Evolutionary conservation across 2,888 invertebrate species (phyloP).

Genomic region (Elgonia sp.): DNA sequence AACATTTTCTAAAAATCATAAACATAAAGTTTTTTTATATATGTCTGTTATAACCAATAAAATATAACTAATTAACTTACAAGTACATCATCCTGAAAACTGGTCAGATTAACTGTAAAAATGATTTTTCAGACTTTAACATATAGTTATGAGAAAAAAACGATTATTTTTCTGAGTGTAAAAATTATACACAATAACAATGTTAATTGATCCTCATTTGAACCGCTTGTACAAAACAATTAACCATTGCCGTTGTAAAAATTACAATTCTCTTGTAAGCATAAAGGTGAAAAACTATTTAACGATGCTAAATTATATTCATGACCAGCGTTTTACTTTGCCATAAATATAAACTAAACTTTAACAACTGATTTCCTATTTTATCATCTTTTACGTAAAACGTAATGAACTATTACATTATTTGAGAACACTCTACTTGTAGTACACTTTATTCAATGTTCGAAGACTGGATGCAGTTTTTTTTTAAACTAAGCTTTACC

Average conservation of each 20-base stretch:
- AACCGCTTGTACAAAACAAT: constrained; percentile 3
- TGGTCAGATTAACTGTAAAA: too few species aligned
- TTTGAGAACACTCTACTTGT: neutral
- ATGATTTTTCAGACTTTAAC: too few species aligned
- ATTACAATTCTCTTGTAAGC: constrained; percentile 13
- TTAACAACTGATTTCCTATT: constrained; percentile 39
- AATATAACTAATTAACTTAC: too few species aligned
- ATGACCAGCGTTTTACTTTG: constrained; percentile 31
- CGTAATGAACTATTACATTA: constrained; percentile 39
- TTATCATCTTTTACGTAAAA: constrained; percentile 42
- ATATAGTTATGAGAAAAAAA: too few species aligned
- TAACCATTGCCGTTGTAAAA: neutral
- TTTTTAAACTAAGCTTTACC: neutral
- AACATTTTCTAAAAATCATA: too few species aligned
- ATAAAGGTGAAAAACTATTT: constrained; percentile 17
- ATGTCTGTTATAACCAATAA: too few species aligned
- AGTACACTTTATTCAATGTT: constrained; percentile 12
- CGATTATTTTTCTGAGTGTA: too few species aligned
- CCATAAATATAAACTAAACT: constrained; percentile 4
- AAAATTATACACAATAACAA: neutral
- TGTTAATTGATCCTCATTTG: neutral
- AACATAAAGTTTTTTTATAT: too few species aligned
- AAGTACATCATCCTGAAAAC: too few species aligned
- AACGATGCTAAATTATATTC: constrained; percentile 33
- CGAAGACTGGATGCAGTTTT: neutral